Evolutionary conservation across 30 jellyfish, hydroid and myxozoan species (phyloP).

Genomic region (Cassiopea andromeda): DNA sequence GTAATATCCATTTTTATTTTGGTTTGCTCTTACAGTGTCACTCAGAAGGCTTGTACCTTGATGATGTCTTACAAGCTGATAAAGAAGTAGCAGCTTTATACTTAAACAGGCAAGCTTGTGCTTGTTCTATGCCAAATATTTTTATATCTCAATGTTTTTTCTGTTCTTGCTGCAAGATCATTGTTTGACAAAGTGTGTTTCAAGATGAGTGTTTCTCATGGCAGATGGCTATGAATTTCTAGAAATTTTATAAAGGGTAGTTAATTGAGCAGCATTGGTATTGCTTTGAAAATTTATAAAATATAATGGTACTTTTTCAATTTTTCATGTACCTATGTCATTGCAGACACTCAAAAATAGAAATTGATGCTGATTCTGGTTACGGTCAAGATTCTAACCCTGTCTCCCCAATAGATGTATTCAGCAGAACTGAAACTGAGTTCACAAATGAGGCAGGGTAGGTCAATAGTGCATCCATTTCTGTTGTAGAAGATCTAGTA

Average conservation of each 20-base stretch:
- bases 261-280: too few species aligned
- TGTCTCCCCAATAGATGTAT: constrained; percentile 35
- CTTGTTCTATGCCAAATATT: background rate
- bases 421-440: background rate
- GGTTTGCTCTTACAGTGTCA: background rate
- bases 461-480: too few species aligned
- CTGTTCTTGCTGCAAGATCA: background rate
- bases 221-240: too few species aligned
- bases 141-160: background rate
- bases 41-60: constrained; percentile 87
- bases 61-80: constrained; percentile 88
- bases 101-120: constrained; percentile 63
- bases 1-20: too few species aligned
- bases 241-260: too few species aligned
- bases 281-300: too few species aligned
- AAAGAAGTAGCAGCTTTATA: constrained; percentile 92
- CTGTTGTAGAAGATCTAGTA: too few species aligned
- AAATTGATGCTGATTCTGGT: constrained; percentile 79
- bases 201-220: too few species aligned
- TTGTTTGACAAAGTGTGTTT: too few species aligned
- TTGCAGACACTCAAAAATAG: constrained; percentile 40
- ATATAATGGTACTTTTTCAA: background rate
- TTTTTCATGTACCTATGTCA: background rate
- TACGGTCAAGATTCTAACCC: constrained; percentile 81
- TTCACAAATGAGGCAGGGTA: too few species aligned